Percentiles rank a stretch among this genome's conserved stretches.
These are phyloP conservation scores for Grammatotria lemairii DNA, from an alignment of 2,113 vertebrate genomes.

Conservation along the genomic window DNA sequence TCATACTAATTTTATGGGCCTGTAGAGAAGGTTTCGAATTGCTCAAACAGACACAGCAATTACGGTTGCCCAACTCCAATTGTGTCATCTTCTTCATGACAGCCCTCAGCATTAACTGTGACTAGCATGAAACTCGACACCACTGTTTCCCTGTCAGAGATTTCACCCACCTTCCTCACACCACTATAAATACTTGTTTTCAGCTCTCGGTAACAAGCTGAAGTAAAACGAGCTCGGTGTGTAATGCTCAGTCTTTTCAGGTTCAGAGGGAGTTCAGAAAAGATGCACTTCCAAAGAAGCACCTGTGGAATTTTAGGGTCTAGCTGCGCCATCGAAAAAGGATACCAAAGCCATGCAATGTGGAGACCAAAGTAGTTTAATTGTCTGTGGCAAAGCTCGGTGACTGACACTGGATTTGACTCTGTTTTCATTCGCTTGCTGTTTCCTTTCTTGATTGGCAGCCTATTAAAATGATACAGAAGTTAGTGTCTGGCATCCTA, in stretches of 20 bases:
- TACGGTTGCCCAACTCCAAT: not conserved
- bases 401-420: conserved; percentile 35
- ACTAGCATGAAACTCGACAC: not conserved
- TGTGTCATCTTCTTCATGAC: not conserved
- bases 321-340: not conserved
- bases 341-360: not conserved
- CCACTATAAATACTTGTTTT: conserved; percentile 2
- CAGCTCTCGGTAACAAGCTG: conserved; percentile 15
- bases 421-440: not conserved
- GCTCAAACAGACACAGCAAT: not conserved
- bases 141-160: not conserved
- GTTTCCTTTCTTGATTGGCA: conserved; percentile 45
- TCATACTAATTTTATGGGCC: not conserved
- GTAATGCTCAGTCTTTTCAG: not conserved
- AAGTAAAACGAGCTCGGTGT: not conserved
- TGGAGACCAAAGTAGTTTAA: conserved; percentile 3
- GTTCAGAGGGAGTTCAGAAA: conserved; percentile 39
- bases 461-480: conserved; percentile 59
- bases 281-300: not conserved
- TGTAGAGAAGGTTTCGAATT: not conserved
- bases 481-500: conserved; percentile 55
- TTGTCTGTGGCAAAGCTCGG: not conserved
- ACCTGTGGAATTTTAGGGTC: conserved; percentile 18
- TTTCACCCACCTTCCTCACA: not conserved
- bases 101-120: not conserved